Conservation (phyloP, 2,888 invertebrate genomes). For the Sinohyriopsis cumingii region DNA sequence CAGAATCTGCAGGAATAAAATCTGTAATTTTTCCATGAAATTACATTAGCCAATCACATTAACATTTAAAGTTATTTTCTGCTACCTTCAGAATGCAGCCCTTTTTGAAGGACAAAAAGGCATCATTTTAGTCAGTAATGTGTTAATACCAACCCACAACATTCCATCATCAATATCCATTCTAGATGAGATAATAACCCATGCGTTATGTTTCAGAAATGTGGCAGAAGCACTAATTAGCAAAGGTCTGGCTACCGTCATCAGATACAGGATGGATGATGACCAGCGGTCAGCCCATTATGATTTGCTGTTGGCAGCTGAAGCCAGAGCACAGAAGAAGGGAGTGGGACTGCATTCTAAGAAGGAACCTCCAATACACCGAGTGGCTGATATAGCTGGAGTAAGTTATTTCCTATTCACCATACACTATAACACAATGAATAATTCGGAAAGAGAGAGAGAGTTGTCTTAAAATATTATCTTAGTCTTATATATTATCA, state of each 20-base stretch:
- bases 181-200: no score
- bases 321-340: conserved; percentile 92
- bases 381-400: conserved; percentile 89
- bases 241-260: conserved; percentile 93
- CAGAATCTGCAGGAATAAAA: neutral
- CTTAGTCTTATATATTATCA: neutral
- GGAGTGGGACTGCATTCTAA: conserved; percentile 70
- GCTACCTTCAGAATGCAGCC: no score
- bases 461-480: no score
- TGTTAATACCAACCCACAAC: no score
- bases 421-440: no score
- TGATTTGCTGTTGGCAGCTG: conserved; percentile 92
- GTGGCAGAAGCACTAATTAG: conserved; percentile 93
- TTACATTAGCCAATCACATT: no score
- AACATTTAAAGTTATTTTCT: no score
- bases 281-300: conserved; percentile 95
- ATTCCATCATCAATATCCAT: no score
- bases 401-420: conserved; percentile 60
- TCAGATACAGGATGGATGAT: conserved; percentile 95
- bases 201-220: conserved; percentile 78
- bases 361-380: conserved; percentile 86
- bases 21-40: no score
- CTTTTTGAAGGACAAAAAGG: no score
- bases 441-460: no score
- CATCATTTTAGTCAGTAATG: no score